Evolutionary conservation across 1,140 invertebrate genomes (phyloP), one percentile per base, ranked within the genome.

Genomic region (Pseudomyrmex cubaensis): DNA sequence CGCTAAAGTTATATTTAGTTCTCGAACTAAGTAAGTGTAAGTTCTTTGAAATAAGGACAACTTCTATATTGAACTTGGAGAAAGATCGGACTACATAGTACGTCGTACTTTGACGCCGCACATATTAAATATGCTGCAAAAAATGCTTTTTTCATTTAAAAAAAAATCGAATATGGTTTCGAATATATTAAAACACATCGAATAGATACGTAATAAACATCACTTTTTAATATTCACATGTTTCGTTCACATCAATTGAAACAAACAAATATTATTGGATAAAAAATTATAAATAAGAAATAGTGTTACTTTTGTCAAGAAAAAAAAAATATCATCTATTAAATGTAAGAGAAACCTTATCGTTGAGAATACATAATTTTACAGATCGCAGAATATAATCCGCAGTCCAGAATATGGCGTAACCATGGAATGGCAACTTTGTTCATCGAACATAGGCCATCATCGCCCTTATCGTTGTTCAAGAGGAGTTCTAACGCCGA

Each of bases 1-100:
- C 15, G 35, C 35, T 35, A 35, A 35, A 80, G 66, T 59, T 80
- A 72, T 70, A 80, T 80, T 70, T 80, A 80, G 15, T 4, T 10
- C 15, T 0, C 46, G 57, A 20, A 35, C 66, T 66, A 20, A 66
- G 4, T 59, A 9, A 50, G 20, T 5, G 25, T 35, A 9, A 57
- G 35, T 35, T 35, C 35, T 35, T 35, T 35, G 25, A 13, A 48
- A 2, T 15, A 44, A 57, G 17, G 12, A 59, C 48, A 48, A 4
- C 48, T 13, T 48, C 15, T 1, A 1, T 22, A 2, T 13, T 7
- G 46, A 59, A 48, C 9, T 78, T 10, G 4, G 20, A 74, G 13
- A 69, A 56, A 35, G 17, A 69, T 48, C 20, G 25, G n/a, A 50
- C 46, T 62, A 12, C 2, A 4, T 5, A 3, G 17, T 35, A 9